Conservation (phyloP, 2,113 vertebrate genomes). For the Campylomormyrus tamandua region DNA sequence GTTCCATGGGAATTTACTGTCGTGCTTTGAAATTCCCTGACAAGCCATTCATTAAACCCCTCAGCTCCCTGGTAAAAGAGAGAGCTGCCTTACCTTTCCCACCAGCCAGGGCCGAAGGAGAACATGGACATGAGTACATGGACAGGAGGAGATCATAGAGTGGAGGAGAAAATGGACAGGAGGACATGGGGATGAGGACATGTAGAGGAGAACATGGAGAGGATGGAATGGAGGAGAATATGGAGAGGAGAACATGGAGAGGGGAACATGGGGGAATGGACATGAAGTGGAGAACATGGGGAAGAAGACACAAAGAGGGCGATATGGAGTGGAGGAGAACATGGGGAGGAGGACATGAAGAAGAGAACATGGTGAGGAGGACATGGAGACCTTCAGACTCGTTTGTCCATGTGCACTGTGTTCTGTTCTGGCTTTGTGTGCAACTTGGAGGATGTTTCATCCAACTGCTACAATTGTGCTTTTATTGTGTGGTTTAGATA, state of each 20-base stretch:
- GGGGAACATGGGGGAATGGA: too few relatives aligned
- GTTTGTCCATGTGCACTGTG: not conserved
- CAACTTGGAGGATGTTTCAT: not conserved
- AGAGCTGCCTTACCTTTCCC: not conserved
- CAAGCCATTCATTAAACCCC: not conserved
- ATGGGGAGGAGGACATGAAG: not conserved
- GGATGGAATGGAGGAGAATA: not conserved
- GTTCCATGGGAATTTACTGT: not conserved
- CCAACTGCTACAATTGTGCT: not conserved
- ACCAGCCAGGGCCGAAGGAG: not conserved
- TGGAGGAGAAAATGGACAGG: not conserved
- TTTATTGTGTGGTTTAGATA: not conserved
- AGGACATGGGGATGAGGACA: not conserved
- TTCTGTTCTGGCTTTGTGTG: not conserved
- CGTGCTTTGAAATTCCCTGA: not conserved
- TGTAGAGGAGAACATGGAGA: not conserved
- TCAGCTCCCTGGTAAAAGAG: not conserved
- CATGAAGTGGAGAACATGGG: not conserved
- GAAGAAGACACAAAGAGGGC: too few relatives aligned
- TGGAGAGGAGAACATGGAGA: not conserved
- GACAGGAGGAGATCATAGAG: not conserved
- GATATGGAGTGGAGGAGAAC: not conserved
- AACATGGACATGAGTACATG: not conserved
- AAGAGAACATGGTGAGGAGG: not conserved
- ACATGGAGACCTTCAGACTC: not conserved